Base-by-base conservation (phyloP, 1,140 invertebrate species). In the Cydia strobilella region DNA sequence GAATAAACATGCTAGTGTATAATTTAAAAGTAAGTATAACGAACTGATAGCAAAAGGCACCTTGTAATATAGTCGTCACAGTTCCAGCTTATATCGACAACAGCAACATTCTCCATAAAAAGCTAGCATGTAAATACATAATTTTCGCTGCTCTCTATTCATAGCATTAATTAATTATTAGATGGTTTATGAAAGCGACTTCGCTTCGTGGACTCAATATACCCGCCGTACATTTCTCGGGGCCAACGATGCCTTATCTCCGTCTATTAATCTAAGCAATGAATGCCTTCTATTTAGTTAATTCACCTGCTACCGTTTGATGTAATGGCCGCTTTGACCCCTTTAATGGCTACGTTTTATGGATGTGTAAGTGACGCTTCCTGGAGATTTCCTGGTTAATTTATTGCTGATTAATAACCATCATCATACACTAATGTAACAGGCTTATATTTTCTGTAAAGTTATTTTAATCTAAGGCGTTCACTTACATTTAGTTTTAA, bases 301-400 rank as follows among this genome's bases (percentile, higher is more conserved):
- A 82, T 82, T 82, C 79, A 84, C 82, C 78, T 83, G 79, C 79
- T 76, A 81, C 73, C 77, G 72, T 82, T 88, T 82, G 77, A 81
- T 77, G 81, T 86, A 84, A 87, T 85, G 78, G 80, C 77, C 81
- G 78, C 83, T 86, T 85, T 84, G 81, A 77, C 77, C 76, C 72
- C 78, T 74, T 79, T 20, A 74, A 74, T 54, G 48, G 74, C 71
- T 74, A 20, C 76, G 72, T 72, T 79, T 72, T 79, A 73, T 74
- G 72, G 72, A 48, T 45, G 69, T 72, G 71, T 51, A 72, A 72
- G 12, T 51, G 71, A 72, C 71, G 45, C 45, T 72, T 45, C 39
- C 20, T 74, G 23, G 25, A 48, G 69, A 74, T 72, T 75, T 75
- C 39, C 73, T 69, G 45, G 62, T 63, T 78, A 71, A 74, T 76